Conservation (phyloP, 2,113 vertebrate genomes). For the Upupa epops region DNA sequence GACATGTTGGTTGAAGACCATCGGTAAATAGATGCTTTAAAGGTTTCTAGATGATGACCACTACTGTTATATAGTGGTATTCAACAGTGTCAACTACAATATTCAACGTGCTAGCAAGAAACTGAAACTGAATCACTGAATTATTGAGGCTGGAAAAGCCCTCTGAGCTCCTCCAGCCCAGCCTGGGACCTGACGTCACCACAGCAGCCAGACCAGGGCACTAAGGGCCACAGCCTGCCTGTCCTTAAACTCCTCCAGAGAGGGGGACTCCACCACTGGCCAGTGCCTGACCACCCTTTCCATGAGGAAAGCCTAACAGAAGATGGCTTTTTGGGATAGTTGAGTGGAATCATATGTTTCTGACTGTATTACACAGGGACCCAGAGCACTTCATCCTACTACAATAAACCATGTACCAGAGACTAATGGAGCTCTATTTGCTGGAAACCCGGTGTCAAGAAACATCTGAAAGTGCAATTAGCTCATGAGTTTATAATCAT, state of each 20-base stretch:
- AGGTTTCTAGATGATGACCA: background rate
- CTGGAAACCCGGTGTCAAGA: background rate
- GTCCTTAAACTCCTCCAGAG: too few relatives aligned
- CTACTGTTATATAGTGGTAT: background rate
- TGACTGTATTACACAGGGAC: background rate
- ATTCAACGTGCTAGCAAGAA: background rate
- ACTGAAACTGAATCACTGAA: too few relatives aligned
- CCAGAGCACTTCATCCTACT: background rate
- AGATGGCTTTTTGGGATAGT: background rate
- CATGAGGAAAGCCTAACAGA: background rate
- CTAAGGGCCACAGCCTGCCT: too few relatives aligned
- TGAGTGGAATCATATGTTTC: background rate
- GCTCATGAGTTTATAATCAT: background rate
- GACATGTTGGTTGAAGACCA: background rate
- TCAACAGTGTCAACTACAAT: background rate
- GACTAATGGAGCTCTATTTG: background rate
- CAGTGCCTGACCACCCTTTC: too few relatives aligned
- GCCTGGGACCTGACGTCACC: too few relatives aligned
- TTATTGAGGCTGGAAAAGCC: too few relatives aligned
- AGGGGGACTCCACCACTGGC: too few relatives aligned
- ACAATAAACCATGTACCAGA: background rate
- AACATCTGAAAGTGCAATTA: background rate
- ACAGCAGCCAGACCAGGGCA: too few relatives aligned
- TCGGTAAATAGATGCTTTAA: background rate
- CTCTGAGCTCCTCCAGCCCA: too few relatives aligned